Evolutionary conservation across 2,888 invertebrate genomes (phyloP), one percentile per base, ranked within the genome.

Genomic region (Macrophya annulata): DNA sequence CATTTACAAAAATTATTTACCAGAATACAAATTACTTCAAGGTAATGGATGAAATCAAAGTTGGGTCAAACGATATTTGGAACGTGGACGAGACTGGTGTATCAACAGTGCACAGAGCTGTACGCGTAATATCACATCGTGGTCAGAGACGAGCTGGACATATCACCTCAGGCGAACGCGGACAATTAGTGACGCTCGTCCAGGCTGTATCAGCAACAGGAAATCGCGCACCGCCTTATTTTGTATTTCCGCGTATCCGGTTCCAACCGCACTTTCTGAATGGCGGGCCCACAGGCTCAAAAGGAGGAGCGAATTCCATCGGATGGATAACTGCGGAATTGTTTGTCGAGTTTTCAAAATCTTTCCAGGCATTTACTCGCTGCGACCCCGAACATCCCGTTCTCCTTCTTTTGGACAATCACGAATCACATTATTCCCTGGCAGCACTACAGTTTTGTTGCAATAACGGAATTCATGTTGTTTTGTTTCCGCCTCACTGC

Each of bases 251-350:
- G 0, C 88, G 92, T 51, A 89, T 89, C 82, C 88, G 89, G 48
- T 92, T 91, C 84, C 89, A 91, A 85, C 72, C 86, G 25, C 86
- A 88, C 72, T 92, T 92, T 91, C 85, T 92, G 37, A 88, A 88
- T 85, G 91, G 90, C 86, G 92, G 92, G 74, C 92, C 92, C 84
- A 85, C 90, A 79, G 92, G 91, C 65, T 90, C 91, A 62, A 87
- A 92, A 79, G 92, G 91, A 48, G 86, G 92, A 37, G 92, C 91
- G 48, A 89, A 89, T 86, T 89, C 90, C 82, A 88, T 88, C 77
- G 93, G 93, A 40, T 93, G 92, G 93, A 92, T 93, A 91, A 92
- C 89, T 68, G 85, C 88, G 12, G 89, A 91, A 65, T 83, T 91
- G 31, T 93, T 93, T 88, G 84, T 91, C 12, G 84, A 91, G 76